Base-by-base conservation (phyloP, 2,113 vertebrate species). In the Leucosticte australis region DNA sequence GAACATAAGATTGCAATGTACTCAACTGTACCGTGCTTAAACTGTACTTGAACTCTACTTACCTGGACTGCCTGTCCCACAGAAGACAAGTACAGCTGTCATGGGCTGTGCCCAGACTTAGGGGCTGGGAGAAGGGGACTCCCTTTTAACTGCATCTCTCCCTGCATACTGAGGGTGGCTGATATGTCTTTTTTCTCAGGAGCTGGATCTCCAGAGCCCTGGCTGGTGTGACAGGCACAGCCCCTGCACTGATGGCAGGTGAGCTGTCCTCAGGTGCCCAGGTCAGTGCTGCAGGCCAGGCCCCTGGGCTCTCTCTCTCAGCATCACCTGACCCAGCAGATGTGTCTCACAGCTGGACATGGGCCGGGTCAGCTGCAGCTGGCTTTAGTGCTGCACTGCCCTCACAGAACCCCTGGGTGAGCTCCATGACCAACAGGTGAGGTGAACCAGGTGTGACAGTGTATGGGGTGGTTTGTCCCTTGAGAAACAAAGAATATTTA, bases 381-480 rank as follows among this genome's bases (percentile, higher is more conserved):
- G 82, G 35, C 42, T 59, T 33, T 15, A 30, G 53, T 53, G 47
- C n/a, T 77, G 33, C 59, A 7, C 31, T 47, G 70, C 50, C 28
- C 53, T 87, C 52, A 70, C 56, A 26, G 52, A 52, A 46, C 35
- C 62, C 3, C 47, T 11, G 42, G 10, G 28, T 47, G 33, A 90
- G 21, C 27, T 63, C 59, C 14, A 3, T 12, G 71, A 50, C 19
- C 67, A 49, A 1, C 0, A 0, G n/a, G n/a, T 24, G 53, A 67
- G 47, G 63, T 14, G 56, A 57, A 28, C 7, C 18, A 79, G 27
- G 39, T 53, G 65, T 86, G 67, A 30, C 42, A 71, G 31, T 4
- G 41, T 56, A 15, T 26, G 26, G 15, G 20, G 18, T 60, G 14
- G 19, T 50, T 33, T 31, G 28, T 44, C 47, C 37, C 67, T 89